These are phyloP conservation scores for Muscina levida DNA, from an alignment of 2,888 invertebrate species.

Conservation along the genomic window DNA sequence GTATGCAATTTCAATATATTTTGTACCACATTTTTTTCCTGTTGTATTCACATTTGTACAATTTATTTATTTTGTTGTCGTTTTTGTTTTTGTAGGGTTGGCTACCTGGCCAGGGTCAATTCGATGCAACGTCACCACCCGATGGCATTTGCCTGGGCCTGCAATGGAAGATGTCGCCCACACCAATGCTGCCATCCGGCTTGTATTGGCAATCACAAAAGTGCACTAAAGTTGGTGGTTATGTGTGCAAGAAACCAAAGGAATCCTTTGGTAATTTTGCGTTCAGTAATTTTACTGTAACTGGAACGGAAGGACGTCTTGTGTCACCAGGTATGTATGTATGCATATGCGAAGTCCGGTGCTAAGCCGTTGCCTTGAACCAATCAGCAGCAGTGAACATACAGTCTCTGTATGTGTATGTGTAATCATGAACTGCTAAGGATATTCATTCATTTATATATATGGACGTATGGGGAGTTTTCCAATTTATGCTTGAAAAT, in stretches of 20 bases:
- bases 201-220: constrained; percentile 86
- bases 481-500: too few species aligned
- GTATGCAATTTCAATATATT: too few species aligned
- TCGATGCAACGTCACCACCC: constrained; percentile 72
- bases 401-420: neutral
- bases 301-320: constrained; percentile 84
- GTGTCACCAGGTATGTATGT: constrained; percentile 82
- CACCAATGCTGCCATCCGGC: constrained; percentile 85
- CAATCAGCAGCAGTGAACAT: neutral
- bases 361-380: constrained; percentile 1
- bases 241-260: constrained; percentile 83
- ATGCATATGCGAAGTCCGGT: too few species aligned
- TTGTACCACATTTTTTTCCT: too few species aligned
- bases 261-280: constrained; percentile 71
- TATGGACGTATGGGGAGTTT: neutral
- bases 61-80: neutral
- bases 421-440: neutral
- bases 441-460: neutral
- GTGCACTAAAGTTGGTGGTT: constrained; percentile 85
- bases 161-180: constrained; percentile 85
- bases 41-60: too few species aligned
- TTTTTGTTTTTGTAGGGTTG: constrained; percentile 80
- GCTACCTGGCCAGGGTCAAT: constrained; percentile 82
- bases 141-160: constrained; percentile 81
- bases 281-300: constrained; percentile 83